phyloP scores from a whole-genome alignment of 1,140 invertebrate genomes.

The Chymomyza costata region DNA sequence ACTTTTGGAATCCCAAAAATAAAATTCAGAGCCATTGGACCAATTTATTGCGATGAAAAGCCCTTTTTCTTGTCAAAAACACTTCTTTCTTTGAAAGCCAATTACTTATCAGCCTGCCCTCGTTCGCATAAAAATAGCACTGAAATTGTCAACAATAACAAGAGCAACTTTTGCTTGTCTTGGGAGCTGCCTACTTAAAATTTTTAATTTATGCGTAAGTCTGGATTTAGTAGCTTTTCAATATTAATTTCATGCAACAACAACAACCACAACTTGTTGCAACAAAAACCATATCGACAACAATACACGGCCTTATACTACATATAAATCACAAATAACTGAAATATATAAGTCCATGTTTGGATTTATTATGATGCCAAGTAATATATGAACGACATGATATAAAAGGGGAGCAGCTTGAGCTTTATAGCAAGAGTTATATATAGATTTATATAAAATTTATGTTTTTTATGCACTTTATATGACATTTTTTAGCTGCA shows the following conservation, averaged over 20 bases:
- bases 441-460: no score
- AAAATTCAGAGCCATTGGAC: no score
- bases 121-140: conserved; percentile 51
- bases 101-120: no score
- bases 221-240: conserved; percentile 66
- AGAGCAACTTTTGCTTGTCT: conserved; percentile 2
- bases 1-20: no score
- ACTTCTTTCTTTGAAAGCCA: no score
- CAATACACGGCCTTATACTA: conserved; percentile 57
- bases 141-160: conserved; percentile 7
- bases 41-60: no score
- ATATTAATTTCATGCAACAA: conserved; percentile 58
- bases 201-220: conserved; percentile 70
- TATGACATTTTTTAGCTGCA: conserved; percentile 7
- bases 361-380: conserved; percentile 40
- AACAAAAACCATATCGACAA: no score
- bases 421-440: conserved; percentile 8
- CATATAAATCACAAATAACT: conserved; percentile 16
- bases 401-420: conserved; percentile 28
- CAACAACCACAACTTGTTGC: conserved; percentile 18
- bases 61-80: no score
- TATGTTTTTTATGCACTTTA: conserved; percentile 19
- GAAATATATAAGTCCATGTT: conserved; percentile 36
- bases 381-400: conserved; percentile 35
- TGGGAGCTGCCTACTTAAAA: conserved; percentile 56